Conservation (phyloP, 2,113 vertebrate genomes). For the Bucco capensis region DNA sequence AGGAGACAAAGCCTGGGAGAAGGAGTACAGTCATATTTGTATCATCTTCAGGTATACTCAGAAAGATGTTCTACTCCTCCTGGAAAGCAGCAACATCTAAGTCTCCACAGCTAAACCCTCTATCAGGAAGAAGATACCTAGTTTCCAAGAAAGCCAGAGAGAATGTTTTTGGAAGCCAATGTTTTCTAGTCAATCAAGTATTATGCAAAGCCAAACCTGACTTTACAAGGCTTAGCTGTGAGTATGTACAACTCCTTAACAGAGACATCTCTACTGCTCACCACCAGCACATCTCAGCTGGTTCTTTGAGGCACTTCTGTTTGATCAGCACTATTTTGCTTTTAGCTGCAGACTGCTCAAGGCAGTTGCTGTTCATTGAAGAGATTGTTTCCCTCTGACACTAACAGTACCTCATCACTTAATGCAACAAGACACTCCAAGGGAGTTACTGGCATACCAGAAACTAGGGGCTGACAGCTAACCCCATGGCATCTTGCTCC, state of each 20-base stretch:
- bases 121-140: not conserved
- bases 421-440: not conserved
- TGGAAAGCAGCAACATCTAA: not conserved
- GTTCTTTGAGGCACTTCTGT: not conserved
- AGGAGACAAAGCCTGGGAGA: not conserved
- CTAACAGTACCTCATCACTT: not conserved
- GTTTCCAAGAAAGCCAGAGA: not conserved
- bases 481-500: not conserved
- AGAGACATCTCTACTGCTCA: not conserved
- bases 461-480: not conserved
- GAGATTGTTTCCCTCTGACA: slow-evolving; percentile 28
- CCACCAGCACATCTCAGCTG: not conserved
- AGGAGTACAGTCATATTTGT: not conserved
- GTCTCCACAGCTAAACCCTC: not conserved
- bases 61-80: not conserved
- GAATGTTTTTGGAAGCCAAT: not conserved
- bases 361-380: not conserved
- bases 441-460: not conserved
- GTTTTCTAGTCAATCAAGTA: not conserved
- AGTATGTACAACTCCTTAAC: not conserved
- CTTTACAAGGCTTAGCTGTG: not conserved
- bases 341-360: not conserved
- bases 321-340: not conserved
- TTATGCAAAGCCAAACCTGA: not conserved
- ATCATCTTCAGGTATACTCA: not conserved